Conservation (phyloP, 2,113 vertebrate genomes). For the pig (Sus scrofa) region DNA sequence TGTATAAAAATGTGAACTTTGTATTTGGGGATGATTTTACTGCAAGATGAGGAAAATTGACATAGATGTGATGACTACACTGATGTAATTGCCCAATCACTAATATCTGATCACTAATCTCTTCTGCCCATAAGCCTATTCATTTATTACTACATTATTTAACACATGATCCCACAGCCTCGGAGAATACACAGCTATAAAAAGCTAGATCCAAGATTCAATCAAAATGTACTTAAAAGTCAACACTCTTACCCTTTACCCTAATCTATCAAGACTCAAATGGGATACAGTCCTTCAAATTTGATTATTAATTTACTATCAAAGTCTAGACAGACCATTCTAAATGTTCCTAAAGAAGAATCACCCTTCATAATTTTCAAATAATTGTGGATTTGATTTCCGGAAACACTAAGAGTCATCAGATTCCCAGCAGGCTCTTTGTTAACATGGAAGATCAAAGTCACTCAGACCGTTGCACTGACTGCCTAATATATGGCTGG, state of each 20-base stretch:
- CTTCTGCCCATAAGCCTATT: not conserved
- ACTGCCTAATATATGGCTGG: not conserved
- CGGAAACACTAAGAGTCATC: not conserved
- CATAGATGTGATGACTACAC: not conserved
- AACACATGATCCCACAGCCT: not conserved
- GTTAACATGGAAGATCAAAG: not conserved
- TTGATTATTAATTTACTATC: conserved; percentile 3
- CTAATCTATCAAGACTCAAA: not conserved
- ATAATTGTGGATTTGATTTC: conserved; percentile 10
- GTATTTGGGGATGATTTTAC: not conserved
- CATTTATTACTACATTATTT: not conserved
- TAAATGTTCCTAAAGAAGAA: not conserved
- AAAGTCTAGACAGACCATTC: not conserved
- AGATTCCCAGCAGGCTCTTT: not conserved
- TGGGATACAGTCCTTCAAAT: not conserved
- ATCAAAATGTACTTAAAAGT: not conserved
- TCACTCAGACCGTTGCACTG: fast-evolving
- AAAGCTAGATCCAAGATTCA: not conserved
- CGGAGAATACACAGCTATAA: not conserved
- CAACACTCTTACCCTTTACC: not conserved
- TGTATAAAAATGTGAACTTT: not conserved
- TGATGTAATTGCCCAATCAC: not conserved
- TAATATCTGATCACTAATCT: not conserved
- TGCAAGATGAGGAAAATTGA: not conserved
- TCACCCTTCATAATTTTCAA: conserved; percentile 9